Conservation (phyloP, 2,113 vertebrate genomes). For the Microcebus ravelobensis region DNA sequence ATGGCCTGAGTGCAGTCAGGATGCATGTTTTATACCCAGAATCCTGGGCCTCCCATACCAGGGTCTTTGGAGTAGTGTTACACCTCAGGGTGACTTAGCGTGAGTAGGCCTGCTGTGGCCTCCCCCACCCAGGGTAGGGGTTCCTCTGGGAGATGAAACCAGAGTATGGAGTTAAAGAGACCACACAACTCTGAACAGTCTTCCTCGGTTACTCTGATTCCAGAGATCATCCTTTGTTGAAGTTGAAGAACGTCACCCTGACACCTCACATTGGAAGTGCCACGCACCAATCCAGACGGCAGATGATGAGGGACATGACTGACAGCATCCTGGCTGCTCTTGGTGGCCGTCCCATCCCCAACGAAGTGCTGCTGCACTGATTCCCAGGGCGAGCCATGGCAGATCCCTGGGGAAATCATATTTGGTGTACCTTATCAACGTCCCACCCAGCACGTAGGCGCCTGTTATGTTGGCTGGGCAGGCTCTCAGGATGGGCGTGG, state of each 20-base stretch:
- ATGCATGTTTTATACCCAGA: background rate
- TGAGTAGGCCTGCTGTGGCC: background rate
- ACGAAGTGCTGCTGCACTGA: slow-evolving; percentile 68
- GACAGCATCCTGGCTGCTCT: slow-evolving; percentile 77
- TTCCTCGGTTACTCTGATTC: slow-evolving; percentile 59
- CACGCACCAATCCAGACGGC: slow-evolving; percentile 63
- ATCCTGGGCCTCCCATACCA: background rate
- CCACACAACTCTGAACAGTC: background rate
- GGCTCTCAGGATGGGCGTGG: background rate
- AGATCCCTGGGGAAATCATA: background rate
- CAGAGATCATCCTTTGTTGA: slow-evolving; percentile 80
- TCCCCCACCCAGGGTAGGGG: background rate
- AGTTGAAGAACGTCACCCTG: slow-evolving; percentile 79
- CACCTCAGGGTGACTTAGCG: too few relatives aligned
- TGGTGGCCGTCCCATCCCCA: slow-evolving; percentile 69
- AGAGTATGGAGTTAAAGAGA: background rate
- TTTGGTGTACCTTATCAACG: background rate
- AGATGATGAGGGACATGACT: slow-evolving; percentile 74
- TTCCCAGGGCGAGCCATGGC: background rate
- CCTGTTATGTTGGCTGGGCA: background rate
- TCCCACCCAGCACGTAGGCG: background rate
- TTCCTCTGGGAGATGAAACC: background rate
- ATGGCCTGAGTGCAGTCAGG: background rate
- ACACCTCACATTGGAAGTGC: slow-evolving; percentile 77
- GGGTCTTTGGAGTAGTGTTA: background rate